These are phyloP conservation scores for Panagrolaimus sp. DNA, from an alignment of 1,140 invertebrate genomes.

Conservation along the genomic window DNA sequence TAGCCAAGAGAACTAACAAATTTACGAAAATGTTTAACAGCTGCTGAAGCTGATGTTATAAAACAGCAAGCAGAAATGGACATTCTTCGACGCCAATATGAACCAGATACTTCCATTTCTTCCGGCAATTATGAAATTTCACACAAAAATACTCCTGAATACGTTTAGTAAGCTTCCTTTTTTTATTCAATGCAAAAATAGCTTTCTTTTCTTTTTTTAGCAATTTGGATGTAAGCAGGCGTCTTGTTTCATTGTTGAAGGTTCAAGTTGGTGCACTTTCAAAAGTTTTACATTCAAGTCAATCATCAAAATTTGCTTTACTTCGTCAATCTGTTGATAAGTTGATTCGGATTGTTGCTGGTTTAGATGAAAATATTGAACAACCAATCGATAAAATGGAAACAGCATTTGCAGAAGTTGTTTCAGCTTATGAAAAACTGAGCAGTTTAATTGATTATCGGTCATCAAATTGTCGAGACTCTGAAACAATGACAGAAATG, in stretches of 20 bases:
- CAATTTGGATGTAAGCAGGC: slow-evolving; percentile 34
- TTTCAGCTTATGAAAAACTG: slow-evolving; percentile 35
- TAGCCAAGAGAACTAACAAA: slow-evolving; percentile 25
- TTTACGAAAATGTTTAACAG: slow-evolving; percentile 33
- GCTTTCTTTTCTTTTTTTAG: slow-evolving; percentile 13
- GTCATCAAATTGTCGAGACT: not conserved
- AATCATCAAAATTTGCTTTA: slow-evolving; percentile 17
- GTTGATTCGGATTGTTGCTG: slow-evolving; percentile 34
- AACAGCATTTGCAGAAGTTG: slow-evolving; percentile 32
- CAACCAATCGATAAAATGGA: slow-evolving; percentile 26
- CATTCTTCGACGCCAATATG: slow-evolving; percentile 23
- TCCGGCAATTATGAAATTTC: slow-evolving; percentile 6
- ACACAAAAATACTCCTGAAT: too few species aligned
- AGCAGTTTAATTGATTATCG: slow-evolving; percentile 5
- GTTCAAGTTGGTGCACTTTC: slow-evolving; percentile 40
- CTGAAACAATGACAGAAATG: not conserved
- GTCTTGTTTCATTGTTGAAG: slow-evolving; percentile 35
- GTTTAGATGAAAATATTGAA: slow-evolving; percentile 30
- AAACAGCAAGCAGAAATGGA: slow-evolving; percentile 46
- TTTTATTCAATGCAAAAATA: not conserved
- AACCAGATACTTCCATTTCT: slow-evolving; percentile 7
- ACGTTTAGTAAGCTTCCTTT: not conserved
- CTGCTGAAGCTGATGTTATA: slow-evolving; percentile 41
- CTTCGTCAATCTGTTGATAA: slow-evolving; percentile 30
- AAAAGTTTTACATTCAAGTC: slow-evolving; percentile 35